Conservation (phyloP, 1,140 invertebrate species). For the Riptortus pedestris region DNA sequence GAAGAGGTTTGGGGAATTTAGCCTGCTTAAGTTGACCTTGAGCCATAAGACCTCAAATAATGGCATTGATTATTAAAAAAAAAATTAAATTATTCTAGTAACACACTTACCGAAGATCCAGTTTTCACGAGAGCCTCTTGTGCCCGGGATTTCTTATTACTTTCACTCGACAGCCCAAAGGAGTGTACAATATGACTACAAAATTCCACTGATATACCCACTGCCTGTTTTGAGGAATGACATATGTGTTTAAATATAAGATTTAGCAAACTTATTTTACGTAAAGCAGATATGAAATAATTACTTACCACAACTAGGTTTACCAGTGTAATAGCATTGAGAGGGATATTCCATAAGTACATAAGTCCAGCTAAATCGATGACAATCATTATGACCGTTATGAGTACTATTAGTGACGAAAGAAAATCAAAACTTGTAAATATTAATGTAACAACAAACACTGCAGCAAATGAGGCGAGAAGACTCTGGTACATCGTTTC, state of each 20-base stretch:
- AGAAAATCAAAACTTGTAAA: conserved; percentile 87
- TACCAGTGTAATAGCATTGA: conserved; percentile 94
- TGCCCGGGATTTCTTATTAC: conserved; percentile 61
- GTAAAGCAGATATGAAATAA: not conserved
- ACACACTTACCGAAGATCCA: conserved; percentile 74
- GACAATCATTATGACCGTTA: conserved; percentile 88
- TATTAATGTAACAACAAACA: conserved; percentile 89
- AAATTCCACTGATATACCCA: conserved; percentile 97
- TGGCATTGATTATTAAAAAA: no score
- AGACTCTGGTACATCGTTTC: conserved; percentile 76
- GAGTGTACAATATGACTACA: conserved; percentile 93
- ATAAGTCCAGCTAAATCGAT: conserved; percentile 86
- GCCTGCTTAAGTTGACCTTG: no score
- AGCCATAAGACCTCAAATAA: no score
- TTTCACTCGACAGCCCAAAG: conserved; percentile 66
- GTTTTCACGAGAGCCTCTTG: conserved; percentile 78
- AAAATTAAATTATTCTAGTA: no score
- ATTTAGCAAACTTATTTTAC: not conserved
- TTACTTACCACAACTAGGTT: conserved; percentile 89
- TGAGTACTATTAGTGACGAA: conserved; percentile 76
- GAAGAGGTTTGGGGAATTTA: no score
- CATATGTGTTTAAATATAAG: not conserved
- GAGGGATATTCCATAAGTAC: conserved; percentile 91
- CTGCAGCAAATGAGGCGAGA: conserved; percentile 73
- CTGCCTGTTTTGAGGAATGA: conserved; percentile 70